phyloP scores from a whole-genome alignment of 2,888 invertebrate genomes.

The Gymnocheta viridis region DNA sequence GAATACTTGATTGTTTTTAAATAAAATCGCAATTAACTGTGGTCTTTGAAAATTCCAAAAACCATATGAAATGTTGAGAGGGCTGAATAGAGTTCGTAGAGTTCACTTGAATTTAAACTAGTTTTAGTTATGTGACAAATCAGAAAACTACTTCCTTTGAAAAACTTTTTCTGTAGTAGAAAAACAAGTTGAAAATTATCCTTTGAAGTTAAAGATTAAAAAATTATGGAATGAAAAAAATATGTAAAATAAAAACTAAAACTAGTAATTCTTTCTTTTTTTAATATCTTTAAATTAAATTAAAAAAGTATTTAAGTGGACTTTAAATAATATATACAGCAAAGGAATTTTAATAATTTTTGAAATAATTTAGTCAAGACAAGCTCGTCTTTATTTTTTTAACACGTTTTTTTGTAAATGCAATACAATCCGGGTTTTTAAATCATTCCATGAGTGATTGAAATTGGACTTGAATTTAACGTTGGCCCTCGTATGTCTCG shows the following conservation, averaged over 20 bases:
- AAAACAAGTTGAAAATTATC: background rate
- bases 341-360: no score
- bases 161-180: background rate
- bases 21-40: constrained; percentile 9
- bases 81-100: background rate
- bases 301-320: no score
- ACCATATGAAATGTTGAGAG: background rate
- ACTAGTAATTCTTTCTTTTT: no score
- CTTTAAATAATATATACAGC: no score
- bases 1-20: constrained; percentile 25
- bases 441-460: no score
- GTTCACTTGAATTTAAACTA: background rate
- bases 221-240: background rate
- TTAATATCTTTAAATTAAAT: no score
- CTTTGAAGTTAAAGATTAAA: background rate
- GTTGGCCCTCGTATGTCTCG: no score
- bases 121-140: background rate
- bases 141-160: constrained; percentile 19
- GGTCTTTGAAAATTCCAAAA: background rate
- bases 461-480: no score
- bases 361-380: no score
- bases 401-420: no score
- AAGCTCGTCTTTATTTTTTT: no score
- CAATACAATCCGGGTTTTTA: no score
- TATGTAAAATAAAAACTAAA: background rate